Evolutionary conservation across 2,113 vertebrate genomes (phyloP), one percentile per base, ranked within the genome.

Genomic region (Protobothrops flavoviridis): DNA sequence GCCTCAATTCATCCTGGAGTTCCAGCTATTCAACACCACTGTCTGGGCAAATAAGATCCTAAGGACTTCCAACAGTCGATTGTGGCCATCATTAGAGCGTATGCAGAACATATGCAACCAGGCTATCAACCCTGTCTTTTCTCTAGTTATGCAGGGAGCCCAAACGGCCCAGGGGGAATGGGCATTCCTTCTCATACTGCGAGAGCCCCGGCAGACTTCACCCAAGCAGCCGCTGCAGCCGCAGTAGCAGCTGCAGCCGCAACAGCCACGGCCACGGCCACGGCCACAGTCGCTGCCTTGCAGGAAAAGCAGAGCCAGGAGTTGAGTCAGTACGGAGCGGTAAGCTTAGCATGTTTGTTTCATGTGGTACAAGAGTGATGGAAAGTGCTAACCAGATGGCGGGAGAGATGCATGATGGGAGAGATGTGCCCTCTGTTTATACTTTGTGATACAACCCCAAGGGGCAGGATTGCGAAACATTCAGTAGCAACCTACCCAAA

Each of bases 231-330:
- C 0, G 98, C 98, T 0, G 99, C 99, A 0, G 99, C 99, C 0
- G 99, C 99, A 0, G 99, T 99, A 6, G 99, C 99, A 0, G 99
- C 99, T 0, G 99, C 99, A 0, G 99, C 99, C 0, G 99, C 99
- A 95, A 99, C 99, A 0, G 99, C 99, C 39, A 99, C 99, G 0
- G 99, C 99, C 89, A 99, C 99, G 0, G 99, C 99, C 21, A 99
- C 99, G 0, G 99, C 99, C 0, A 99, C 99, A 0, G 99, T 99
- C 33, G 98, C 99, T 0, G 99, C 99, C 0, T 98, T 99, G 85
- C 99, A 99, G 95, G 99, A 99, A 93, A 99, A 99, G 92, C 99
- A 99, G 96, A 99, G 98, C 97, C 99, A 99, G 96, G 99, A 99
- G 95, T 96, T 99, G 97, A 98, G 97, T 97, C 98, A 98, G 95